phyloP scores from a whole-genome alignment of 2,113 vertebrate genomes.

The Menidia beryllina region DNA sequence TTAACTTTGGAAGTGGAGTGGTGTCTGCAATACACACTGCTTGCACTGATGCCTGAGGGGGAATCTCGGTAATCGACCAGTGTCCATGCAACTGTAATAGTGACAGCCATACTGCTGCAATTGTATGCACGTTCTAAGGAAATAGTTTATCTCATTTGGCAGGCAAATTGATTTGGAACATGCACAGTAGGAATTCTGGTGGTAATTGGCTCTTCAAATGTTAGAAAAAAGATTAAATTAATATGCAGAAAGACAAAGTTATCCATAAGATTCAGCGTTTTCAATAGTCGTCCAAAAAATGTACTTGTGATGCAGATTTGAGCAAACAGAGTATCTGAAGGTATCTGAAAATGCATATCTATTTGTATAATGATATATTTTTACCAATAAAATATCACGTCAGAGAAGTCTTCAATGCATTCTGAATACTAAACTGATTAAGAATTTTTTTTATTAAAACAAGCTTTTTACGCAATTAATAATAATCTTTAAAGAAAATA shows the following conservation, averaged over 20 bases:
- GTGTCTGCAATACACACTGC: conserved; percentile 67
- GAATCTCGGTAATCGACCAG: conserved; percentile 53
- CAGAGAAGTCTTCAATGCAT: conserved; percentile 4
- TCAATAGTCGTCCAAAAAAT: conserved; percentile 9
- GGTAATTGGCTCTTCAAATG: conserved; percentile 21
- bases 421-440: background rate
- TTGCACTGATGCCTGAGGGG: conserved; percentile 59
- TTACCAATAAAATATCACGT: no score
- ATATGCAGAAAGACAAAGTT: conserved; percentile 10
- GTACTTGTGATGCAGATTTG: conserved; percentile 17
- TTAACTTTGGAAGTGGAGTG: conserved; percentile 47
- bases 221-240: conserved; percentile 19
- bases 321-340: conserved; percentile 59
- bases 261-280: conserved; percentile 3
- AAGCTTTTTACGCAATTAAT: no score
- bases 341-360: conserved; percentile 3
- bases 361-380: no score
- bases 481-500: no score
- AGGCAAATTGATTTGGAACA: conserved; percentile 83
- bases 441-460: background rate
- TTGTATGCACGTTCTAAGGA: conserved; percentile 51
- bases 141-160: conserved; percentile 64
- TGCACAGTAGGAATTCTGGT: conserved; percentile 86
- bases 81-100: conserved; percentile 74
- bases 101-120: conserved; percentile 69